phyloP scores from a whole-genome alignment of 2,797 vertebrate species.

The Limosa lapponica region DNA sequence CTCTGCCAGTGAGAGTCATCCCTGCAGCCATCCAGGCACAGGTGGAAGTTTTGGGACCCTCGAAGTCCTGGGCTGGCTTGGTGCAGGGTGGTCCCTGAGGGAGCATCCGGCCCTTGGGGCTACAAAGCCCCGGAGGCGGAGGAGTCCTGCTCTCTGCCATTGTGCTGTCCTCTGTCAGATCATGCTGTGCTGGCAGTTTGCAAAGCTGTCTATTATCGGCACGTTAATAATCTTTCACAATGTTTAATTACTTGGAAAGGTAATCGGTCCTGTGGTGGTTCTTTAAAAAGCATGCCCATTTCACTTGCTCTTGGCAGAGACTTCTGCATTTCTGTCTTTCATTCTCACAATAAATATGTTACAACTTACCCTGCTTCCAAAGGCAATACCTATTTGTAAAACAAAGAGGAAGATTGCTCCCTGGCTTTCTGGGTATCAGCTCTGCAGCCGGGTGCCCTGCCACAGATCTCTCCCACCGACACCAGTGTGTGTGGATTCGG shows the following conservation, averaged over 20 bases:
- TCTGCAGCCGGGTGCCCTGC: not conserved
- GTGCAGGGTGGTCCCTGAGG: not conserved
- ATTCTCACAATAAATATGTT: constrained; percentile 27
- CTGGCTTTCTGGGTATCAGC: not conserved
- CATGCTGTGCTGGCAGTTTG: constrained; percentile 61
- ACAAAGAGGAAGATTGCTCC: not conserved
- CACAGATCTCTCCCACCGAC: not conserved
- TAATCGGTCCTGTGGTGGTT: constrained; percentile 59
- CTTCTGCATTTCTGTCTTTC: constrained; percentile 39
- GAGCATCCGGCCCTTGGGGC: not conserved
- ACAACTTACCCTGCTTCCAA: constrained; percentile 36
- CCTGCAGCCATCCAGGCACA: not conserved
- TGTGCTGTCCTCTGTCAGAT: not conserved
- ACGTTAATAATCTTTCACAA: constrained; percentile 72
- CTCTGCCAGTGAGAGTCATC: not conserved
- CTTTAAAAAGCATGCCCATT: constrained; percentile 66
- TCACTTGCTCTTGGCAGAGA: constrained; percentile 69
- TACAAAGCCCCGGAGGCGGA: not conserved
- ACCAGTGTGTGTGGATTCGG: not conserved
- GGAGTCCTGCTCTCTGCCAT: not conserved
- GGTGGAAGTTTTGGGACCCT: not conserved
- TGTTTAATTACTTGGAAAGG: constrained; percentile 76
- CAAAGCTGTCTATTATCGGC: constrained; percentile 66
- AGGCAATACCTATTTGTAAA: constrained; percentile 30
- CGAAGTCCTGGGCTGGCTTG: not conserved